Evolutionary conservation across 2,888 invertebrate species (phyloP), one percentile per base, ranked within the genome.

Genomic region (Miltochrista miniata): DNA sequence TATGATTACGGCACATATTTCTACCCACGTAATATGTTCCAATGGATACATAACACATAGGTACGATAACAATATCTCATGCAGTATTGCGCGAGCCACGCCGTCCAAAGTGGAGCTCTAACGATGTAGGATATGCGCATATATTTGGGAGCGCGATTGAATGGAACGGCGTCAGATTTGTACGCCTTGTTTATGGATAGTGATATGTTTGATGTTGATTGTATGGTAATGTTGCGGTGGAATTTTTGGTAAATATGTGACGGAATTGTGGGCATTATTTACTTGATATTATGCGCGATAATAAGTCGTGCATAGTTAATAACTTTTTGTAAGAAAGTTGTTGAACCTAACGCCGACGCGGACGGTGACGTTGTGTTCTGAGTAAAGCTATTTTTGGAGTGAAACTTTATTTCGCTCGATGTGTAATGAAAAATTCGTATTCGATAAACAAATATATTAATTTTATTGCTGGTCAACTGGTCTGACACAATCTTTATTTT

Each of bases 91-190:
- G 9, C 51, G 51, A 61, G 72, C 73, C 15, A 12, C 54, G 70
- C 48, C 54, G 58, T 64, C 66, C 61, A 68, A 76, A 81, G 78
- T 72, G 74, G 74, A 62, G 64, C 69, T 72, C 77, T 85, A 86
- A 86, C 85, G 83, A 86, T 75, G 70, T 73, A 55, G 78, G 81
- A 86, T 85, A 87, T 87, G 87, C 87, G 85, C 87, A 87, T 87
- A 87, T 72, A 86, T 87, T 85, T 77, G 62, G 69, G 75, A 72
- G 69, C 61, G 57, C 79, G 74, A 83, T 80, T 81, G 76, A 77
- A 78, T 74, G 77, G 74, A 77, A 74, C 73, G 77, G 72, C 75
- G 77, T 73, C 63, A 58, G 77, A 81, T 79, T 81, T 80, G 78
- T 77, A 67, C 72, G 59, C 54, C 54, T 56, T 63, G 68, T 61